Evolutionary conservation across 1,140 invertebrate species (phyloP).

Genomic region (honey bee (Apis mellifera)): DNA sequence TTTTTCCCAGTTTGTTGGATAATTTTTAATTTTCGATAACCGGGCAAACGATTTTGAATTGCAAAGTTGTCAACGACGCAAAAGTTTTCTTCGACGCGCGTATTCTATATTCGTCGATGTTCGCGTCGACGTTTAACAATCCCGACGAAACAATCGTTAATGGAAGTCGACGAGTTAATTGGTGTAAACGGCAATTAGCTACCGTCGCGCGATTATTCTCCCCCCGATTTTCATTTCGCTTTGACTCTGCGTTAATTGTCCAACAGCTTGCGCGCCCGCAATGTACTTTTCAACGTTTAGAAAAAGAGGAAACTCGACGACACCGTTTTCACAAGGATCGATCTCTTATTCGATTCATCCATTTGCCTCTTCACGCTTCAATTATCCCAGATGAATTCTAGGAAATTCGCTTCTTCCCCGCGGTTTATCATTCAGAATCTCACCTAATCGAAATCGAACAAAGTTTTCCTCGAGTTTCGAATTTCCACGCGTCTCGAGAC

Average conservation of each 20-base stretch:
- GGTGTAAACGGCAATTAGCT: conserved; percentile 58
- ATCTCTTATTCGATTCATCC: no score
- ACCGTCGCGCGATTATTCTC: conserved; percentile 54
- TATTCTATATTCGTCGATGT: neutral
- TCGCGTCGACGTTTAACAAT: conserved; percentile 18
- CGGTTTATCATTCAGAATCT: no score
- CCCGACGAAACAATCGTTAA: conserved; percentile 42
- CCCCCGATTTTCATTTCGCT: conserved; percentile 54
- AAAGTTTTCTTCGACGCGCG: neutral
- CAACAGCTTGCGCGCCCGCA: neutral
- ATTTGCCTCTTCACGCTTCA: no score
- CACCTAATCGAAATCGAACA: no score
- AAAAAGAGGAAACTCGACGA: neutral
- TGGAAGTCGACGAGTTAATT: conserved; percentile 61
- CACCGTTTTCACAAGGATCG: no score
- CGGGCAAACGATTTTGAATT: neutral
- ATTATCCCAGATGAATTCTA: no score
- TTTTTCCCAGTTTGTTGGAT: no score
- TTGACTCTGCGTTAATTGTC: conserved; percentile 58
- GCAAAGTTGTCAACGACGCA: neutral
- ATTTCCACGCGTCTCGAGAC: no score
- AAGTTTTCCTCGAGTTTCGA: no score
- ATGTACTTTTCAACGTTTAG: conserved; percentile 14
- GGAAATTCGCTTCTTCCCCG: no score
- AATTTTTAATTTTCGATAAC: neutral